Base-by-base conservation (phyloP, 2,797 vertebrate genomes). In the Sebastes minor region DNA sequence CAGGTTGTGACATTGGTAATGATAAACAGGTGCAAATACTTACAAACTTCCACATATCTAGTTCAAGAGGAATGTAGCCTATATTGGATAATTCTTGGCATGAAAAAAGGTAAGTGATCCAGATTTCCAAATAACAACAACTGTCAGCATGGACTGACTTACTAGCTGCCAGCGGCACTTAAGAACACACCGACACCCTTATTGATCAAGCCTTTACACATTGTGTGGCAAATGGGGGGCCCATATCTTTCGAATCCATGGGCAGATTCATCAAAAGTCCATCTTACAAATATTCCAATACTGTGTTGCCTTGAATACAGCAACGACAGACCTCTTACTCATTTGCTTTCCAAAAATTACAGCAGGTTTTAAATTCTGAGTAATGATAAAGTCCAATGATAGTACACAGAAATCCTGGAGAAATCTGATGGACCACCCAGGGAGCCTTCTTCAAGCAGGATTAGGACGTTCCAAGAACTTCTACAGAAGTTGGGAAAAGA, bases 361-460 rank as follows among this genome's bases (percentile, higher is more conserved):
- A 68, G 25, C 22, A 64, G 25, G 57, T 49, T 46, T 46, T 46
- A 18, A 18, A 46, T 46, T 46, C 42, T 46, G 42, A 46, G 42
- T 46, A 46, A 46, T 46, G 42, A 80, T 74, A n/a, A 71, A 84
- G 74, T 70, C 23, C 12, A 69, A 32, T 61, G 13, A 74, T 8
- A 2, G 60, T 53, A 13, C 11, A 32, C 9, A 42, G 28, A 49
- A 72, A 62, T 55, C 12, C 35, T 65, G 30, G 14, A 72, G 20
- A 74, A 76, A 87, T 82, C 52, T 49, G 61, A 79, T 32, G 60
- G 91, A 90, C 89, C 88, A 90, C 91, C 91, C 85, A 86, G 12
- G 20, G 25, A 83, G 80, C 8, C 46, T 62, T 71, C 46, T 81
- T 71, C 67, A 80, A 83, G 65, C 55, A 64, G 79, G 83, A 89